These are phyloP conservation scores for Megalops cyprinoides DNA, from an alignment of 2,797 vertebrate species.

Conservation along the genomic window DNA sequence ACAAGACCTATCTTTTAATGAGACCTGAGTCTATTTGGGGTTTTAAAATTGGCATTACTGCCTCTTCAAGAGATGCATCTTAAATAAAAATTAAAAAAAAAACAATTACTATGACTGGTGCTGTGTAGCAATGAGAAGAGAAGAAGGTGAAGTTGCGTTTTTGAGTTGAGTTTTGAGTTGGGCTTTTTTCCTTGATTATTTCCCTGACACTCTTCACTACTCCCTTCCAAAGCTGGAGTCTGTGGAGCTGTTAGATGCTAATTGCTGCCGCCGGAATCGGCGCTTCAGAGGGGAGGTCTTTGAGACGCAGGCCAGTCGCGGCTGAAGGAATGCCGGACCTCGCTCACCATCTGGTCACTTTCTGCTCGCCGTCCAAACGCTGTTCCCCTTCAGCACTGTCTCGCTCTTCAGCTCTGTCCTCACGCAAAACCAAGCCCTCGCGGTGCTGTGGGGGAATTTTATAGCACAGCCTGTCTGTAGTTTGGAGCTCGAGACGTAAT, in stretches of 20 bases:
- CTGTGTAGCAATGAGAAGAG: background rate
- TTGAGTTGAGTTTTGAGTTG: too few relatives aligned
- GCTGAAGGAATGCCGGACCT: background rate
- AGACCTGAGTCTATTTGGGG: too few relatives aligned
- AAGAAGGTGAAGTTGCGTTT: background rate
- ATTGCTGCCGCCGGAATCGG: background rate
- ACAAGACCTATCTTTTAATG: background rate
- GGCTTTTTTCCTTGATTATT: too few relatives aligned
- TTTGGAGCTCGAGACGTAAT: background rate
- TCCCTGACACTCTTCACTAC: background rate
- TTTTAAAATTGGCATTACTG: background rate
- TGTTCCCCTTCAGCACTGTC: background rate
- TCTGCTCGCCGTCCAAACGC: constrained; percentile 5
- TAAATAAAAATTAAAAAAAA: too few relatives aligned
- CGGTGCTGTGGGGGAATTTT: too few relatives aligned
- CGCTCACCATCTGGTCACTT: background rate
- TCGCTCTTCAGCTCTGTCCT: background rate
- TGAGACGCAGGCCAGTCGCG: background rate
- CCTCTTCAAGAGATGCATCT: background rate
- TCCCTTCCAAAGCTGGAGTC: background rate
- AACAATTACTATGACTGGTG: background rate
- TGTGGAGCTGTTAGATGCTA: background rate
- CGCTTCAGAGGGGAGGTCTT: background rate
- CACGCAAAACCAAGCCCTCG: too few relatives aligned
- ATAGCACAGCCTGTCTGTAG: background rate